Evolutionary conservation across 2,888 invertebrate genomes (phyloP), one percentile per base, ranked within the genome.

Genomic region (Trissolcus brochymenae): DNA sequence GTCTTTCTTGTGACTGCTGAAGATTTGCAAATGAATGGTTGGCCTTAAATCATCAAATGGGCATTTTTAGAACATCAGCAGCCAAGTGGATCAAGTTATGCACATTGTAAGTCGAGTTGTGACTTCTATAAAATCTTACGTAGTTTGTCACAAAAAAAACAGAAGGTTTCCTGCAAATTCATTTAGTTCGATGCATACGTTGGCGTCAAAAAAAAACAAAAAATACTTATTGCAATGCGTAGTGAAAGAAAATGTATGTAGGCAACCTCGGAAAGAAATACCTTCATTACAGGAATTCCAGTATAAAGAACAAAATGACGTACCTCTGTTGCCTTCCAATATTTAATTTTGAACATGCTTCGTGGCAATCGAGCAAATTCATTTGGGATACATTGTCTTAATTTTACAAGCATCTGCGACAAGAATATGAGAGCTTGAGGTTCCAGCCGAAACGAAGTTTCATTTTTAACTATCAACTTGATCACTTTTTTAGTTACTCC

Each of bases 281-380:
- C 14, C 25, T 49, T 59, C 7, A 46, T 9, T 59, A 59, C 46
- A 46, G 46, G 14, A 6, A 49, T 59, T 13, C 59, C 59, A 7
- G 46, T 59, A 9, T n/a, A n/a, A n/a, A 59, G 25, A n/a, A 46
- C 2, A 19, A 59, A 59, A 14, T 59, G 59, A 13, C 59, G 13
- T n/a, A 14, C 13, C 13, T 59, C 59, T 11, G 60, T 60, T 9
- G 50, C 50, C 13, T 60, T 60, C 59, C 59, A 59, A 46, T 25
- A 46, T 46, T 19, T 21, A 9, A 59, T n/a, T 14, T 59, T 21
- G 40, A 59, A 59, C 7, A 57, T 57, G n/a, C 57, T 43, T 7
- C 57, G 19, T 19, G 57, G 43, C 41, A 43, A 14, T 57, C 57
- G 43, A 4, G 59, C 43, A 11, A 59, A 59, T 59, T 59, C 46